These are phyloP conservation scores for Denticeps clupeoides DNA, from an alignment of 2,797 vertebrate species.

Conservation along the genomic window DNA sequence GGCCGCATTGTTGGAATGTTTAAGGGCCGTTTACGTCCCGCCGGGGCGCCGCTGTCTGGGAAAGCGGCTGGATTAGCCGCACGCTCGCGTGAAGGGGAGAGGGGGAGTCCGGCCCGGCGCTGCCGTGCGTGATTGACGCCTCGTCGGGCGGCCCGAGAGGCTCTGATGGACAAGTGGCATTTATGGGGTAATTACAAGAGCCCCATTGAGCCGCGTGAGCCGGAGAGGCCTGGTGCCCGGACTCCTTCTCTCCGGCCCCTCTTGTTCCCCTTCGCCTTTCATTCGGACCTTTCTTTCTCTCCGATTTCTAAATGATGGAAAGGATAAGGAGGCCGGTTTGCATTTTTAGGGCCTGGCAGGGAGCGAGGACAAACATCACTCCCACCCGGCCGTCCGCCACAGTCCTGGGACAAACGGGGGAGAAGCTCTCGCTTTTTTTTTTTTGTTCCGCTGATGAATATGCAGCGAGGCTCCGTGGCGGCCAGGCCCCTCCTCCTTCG, in stretches of 20 bases:
- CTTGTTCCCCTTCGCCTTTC: background rate
- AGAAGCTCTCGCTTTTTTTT: too few species aligned
- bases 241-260: background rate
- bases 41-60: conserved; percentile 1
- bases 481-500: conserved; percentile 17
- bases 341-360: conserved; percentile 32
- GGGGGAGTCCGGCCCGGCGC: conserved; percentile 40
- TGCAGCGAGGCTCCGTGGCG: conserved; percentile 33
- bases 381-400: conserved; percentile 43
- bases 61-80: conserved; percentile 20
- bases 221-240: too few species aligned
- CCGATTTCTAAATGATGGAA: conserved; percentile 1
- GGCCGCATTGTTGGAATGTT: too few species aligned
- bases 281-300: background rate
- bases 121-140: conserved; percentile 57
- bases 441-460: background rate
- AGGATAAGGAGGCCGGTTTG: background rate
- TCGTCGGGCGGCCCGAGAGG: conserved; percentile 40
- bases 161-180: conserved; percentile 63
- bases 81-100: conserved; percentile 1
- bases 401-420: conserved; percentile 16
- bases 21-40: conserved; percentile 28
- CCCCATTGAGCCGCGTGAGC: conserved; percentile 37
- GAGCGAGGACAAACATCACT: conserved; percentile 63
- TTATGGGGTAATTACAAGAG: conserved; percentile 69